These are phyloP conservation scores for Nicator chloris DNA, from an alignment of 2,113 vertebrate genomes.

Conservation along the genomic window DNA sequence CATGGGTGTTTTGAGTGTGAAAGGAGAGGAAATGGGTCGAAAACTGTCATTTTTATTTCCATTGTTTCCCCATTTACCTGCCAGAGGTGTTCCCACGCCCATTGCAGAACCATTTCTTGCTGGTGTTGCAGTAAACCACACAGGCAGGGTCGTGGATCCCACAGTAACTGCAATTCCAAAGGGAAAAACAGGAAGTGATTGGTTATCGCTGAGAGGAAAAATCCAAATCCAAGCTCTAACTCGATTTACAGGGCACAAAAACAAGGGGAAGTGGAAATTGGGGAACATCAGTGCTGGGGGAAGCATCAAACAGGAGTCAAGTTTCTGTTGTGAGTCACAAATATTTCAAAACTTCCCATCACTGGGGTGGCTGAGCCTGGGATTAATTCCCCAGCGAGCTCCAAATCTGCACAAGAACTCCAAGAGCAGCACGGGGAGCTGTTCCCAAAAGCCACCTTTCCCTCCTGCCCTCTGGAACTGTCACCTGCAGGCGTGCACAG, in stretches of 20 bases:
- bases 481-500: conserved; percentile 97
- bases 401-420: accelerated
- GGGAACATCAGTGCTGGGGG: not conserved
- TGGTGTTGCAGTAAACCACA: conserved; percentile 98
- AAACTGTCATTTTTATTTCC: accelerated
- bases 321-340: not conserved
- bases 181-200: not conserved
- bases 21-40: accelerated
- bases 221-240: not conserved
- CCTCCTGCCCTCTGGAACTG: not conserved
- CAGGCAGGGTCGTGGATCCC: conserved; percentile 98
- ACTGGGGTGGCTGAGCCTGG: no score
- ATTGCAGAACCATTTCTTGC: conserved; percentile 99
- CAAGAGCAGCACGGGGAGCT: not conserved
- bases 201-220: not conserved
- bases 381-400: not conserved
- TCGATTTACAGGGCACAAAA: not conserved
- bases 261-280: not conserved
- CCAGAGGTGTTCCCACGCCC: conserved; percentile 98
- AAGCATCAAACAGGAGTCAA: not conserved
- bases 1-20: not conserved
- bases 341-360: not conserved
- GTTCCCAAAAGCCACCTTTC: not conserved
- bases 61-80: conserved; percentile 81
- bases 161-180: conserved; percentile 84